Evolutionary conservation across 2,113 vertebrate species (phyloP).

Genomic region (Zonotrichia leucophrys): DNA sequence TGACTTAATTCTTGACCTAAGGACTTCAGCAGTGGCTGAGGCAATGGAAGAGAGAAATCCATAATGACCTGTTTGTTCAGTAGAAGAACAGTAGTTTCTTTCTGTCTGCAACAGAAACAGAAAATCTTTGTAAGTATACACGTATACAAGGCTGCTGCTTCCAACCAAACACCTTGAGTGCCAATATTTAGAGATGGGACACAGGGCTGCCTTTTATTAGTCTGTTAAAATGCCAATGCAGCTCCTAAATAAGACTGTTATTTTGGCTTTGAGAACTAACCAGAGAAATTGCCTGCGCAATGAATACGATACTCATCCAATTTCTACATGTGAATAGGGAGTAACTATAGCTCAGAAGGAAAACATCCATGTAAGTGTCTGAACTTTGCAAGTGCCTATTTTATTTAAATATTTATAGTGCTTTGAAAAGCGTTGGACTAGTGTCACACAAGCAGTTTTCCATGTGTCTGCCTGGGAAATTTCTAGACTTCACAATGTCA

Average conservation of each 20-base stretch:
- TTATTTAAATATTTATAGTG: background rate
- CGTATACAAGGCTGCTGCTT: background rate
- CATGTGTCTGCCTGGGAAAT: background rate
- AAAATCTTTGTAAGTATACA: constrained; percentile 33
- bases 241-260: background rate
- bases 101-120: constrained; percentile 36
- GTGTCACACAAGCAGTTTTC: background rate
- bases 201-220: constrained; percentile 38
- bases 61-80: constrained; percentile 1
- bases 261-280: background rate
- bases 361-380: background rate
- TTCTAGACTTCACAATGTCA: background rate
- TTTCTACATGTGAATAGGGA: background rate
- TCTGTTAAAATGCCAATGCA: background rate
- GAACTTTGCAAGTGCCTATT: background rate
- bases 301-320: background rate
- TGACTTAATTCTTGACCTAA: background rate
- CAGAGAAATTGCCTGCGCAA: background rate
- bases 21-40: background rate
- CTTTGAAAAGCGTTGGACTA: background rate
- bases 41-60: background rate
- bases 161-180: background rate
- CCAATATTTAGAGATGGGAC: constrained; percentile 10
- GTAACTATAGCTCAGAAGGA: background rate
- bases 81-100: constrained; percentile 34